phyloP scores from a whole-genome alignment of 1,140 invertebrate genomes.

The Heliconius melpomene region DNA sequence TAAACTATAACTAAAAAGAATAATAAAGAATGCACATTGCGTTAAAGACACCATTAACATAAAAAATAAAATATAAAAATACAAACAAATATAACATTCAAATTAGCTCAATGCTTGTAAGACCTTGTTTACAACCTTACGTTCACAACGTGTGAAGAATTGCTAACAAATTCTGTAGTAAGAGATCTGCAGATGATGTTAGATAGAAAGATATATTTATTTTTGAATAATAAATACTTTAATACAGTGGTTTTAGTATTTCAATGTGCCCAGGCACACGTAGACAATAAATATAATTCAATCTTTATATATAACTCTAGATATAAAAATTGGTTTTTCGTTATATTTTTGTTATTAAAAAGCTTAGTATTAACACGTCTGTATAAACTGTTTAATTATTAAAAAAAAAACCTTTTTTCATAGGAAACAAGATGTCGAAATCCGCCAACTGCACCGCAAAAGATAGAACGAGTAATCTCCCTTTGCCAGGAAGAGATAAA shows the following conservation, averaged over 20 bases:
- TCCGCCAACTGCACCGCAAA: constrained; percentile 83
- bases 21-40: no score
- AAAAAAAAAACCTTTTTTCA: constrained; percentile 37
- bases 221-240: no score
- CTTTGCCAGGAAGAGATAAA: constrained; percentile 85
- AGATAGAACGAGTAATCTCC: constrained; percentile 83
- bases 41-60: no score
- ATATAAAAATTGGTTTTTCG: no score
- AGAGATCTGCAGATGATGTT: background rate
- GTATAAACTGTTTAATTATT: no score
- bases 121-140: constrained; percentile 32
- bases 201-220: background rate
- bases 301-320: no score
- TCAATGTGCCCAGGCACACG: no score
- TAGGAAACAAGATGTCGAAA: constrained; percentile 81
- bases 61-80: background rate
- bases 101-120: constrained; percentile 15
- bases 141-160: constrained; percentile 34
- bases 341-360: no score
- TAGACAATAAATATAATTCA: no score
- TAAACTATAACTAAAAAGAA: no score
- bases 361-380: no score
- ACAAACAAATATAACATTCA: constrained; percentile 11
- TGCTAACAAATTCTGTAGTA: background rate
- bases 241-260: no score